Evolutionary conservation across 2,797 vertebrate genomes (phyloP).

Genomic region (Lepilemur ruficaudatus): DNA sequence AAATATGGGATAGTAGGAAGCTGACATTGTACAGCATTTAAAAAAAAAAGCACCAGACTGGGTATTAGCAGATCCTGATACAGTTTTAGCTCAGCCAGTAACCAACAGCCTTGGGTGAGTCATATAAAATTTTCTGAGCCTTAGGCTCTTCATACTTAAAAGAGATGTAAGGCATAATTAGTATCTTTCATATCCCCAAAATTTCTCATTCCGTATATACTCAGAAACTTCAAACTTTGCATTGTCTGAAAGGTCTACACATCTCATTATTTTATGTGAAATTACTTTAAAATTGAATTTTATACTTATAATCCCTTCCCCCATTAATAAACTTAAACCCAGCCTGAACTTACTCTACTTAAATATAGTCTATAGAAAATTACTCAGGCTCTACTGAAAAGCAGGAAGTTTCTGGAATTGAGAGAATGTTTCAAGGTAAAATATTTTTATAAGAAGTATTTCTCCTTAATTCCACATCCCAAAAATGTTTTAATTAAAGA

Average conservation of each 20-base stretch:
- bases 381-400: not conserved
- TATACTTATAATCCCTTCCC: not conserved
- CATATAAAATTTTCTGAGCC: not conserved
- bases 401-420: not conserved
- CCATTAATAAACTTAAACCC: not conserved
- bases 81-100: not conserved
- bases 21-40: not conserved
- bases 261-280: not conserved
- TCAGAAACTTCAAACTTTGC: not conserved
- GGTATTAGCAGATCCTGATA: constrained; percentile 19
- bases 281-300: not conserved
- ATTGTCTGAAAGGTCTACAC: not conserved
- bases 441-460: not conserved
- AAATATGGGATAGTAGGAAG: constrained; percentile 28
- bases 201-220: not conserved
- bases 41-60: not conserved
- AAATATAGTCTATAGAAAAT: not conserved
- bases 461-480: not conserved
- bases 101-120: not conserved
- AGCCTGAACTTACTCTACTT: not conserved
- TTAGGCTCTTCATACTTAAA: not conserved
- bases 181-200: not conserved
- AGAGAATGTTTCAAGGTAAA: constrained; percentile 2
- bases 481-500: not conserved
- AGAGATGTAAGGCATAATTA: not conserved